These are phyloP conservation scores for Sorex maritimensis DNA, from an alignment of 2,797 vertebrate species.

Conservation along the genomic window DNA sequence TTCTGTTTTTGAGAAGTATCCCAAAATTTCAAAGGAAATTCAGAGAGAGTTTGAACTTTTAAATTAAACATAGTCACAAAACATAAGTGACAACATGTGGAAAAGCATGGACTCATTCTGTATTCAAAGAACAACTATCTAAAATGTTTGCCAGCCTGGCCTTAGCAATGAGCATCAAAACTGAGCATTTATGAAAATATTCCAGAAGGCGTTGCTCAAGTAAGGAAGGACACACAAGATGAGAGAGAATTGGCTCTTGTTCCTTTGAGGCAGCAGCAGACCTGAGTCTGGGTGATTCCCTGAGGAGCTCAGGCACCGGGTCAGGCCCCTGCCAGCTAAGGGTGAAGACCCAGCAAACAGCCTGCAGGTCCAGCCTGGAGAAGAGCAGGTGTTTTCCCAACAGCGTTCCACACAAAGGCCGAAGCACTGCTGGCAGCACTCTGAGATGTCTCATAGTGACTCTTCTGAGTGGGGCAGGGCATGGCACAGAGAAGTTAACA, in stretches of 20 bases:
- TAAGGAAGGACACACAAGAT: neutral
- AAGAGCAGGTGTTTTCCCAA: neutral
- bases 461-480: neutral
- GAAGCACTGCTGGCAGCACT: neutral
- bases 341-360: neutral
- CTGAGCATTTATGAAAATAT: neutral
- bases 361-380: neutral
- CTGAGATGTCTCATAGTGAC: neutral
- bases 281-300: neutral
- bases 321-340: neutral
- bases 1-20: constrained; percentile 39
- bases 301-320: neutral
- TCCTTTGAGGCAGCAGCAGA: neutral
- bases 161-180: constrained; percentile 21
- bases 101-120: neutral
- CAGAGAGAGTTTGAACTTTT: constrained; percentile 44
- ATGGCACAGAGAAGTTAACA: constrained; percentile 11
- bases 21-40: neutral
- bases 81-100: constrained; percentile 33
- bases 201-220: neutral
- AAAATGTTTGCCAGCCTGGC: constrained; percentile 39
- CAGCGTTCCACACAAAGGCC: constrained; percentile 1
- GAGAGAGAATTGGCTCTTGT: neutral
- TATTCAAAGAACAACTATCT: constrained; percentile 23
- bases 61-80: constrained; percentile 38